A percentile compares a stretch with the other conserved stretches of the same genome.
Conservation (phyloP, 2,888 invertebrate genomes). For the Machimus rusticus region DNA sequence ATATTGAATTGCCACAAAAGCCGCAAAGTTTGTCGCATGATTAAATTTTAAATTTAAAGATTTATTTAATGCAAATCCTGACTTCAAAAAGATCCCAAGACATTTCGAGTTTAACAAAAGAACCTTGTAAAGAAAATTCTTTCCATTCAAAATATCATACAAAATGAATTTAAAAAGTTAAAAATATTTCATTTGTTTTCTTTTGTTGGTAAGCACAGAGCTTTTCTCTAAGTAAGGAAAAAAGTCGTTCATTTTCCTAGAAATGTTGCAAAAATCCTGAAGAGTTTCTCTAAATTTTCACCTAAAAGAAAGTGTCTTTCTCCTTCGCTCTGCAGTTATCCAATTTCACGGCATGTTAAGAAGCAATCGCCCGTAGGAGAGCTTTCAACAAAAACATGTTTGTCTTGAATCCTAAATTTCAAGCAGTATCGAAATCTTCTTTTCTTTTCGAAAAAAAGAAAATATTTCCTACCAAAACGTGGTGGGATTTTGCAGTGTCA, state of each 20-base stretch:
- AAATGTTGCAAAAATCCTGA: not conserved
- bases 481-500: not conserved
- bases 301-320: not conserved
- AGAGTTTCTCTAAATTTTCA: not conserved
- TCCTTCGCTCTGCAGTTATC: not conserved
- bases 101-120: not conserved
- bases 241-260: not conserved
- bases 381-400: not conserved
- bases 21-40: too few relatives aligned
- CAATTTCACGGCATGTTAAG: not conserved
- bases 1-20: too few relatives aligned
- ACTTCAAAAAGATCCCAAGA: too few relatives aligned
- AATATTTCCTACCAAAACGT: not conserved
- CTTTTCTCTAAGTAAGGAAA: not conserved
- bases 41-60: too few relatives aligned
- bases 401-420: not conserved
- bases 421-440: not conserved
- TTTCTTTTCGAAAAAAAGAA: not conserved
- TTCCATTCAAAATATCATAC: not conserved
- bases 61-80: too few relatives aligned
- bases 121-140: not conserved
- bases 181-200: not conserved
- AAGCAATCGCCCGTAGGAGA: not conserved
- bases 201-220: not conserved
- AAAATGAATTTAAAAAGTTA: not conserved